phyloP scores from a whole-genome alignment of 1,140 invertebrate genomes.

The Mamestra configurata region DNA sequence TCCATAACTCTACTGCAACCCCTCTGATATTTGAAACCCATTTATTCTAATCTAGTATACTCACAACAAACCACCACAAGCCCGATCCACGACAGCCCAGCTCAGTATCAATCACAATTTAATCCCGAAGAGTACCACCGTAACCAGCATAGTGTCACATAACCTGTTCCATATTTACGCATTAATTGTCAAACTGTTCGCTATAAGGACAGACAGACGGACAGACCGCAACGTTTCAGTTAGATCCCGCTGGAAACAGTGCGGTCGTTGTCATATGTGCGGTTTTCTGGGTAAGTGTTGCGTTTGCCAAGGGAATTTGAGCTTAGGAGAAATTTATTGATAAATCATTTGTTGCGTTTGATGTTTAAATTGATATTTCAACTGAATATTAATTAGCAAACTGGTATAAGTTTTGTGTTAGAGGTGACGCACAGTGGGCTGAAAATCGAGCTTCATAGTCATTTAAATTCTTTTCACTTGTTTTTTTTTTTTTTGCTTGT shows the following conservation, averaged over 20 bases:
- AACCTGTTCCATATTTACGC: constrained; percentile 41
- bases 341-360: background rate
- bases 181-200: constrained; percentile 50
- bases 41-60: too few relatives aligned
- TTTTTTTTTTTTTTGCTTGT: too few relatives aligned
- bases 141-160: constrained; percentile 19
- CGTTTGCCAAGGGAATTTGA: constrained; percentile 6
- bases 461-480: too few relatives aligned
- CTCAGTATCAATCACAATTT: constrained; percentile 9
- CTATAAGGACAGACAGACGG: background rate
- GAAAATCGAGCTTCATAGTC: too few relatives aligned
- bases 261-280: constrained; percentile 26
- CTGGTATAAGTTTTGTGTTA: too few relatives aligned
- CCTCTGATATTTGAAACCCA: too few relatives aligned
- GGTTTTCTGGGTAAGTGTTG: background rate
- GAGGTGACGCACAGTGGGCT: too few relatives aligned
- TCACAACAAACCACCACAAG: background rate
- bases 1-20: too few relatives aligned
- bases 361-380: background rate
- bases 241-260: constrained; percentile 43
- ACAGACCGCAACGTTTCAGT: constrained; percentile 53
- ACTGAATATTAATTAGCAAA: too few relatives aligned
- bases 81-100: background rate
- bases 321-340: constrained; percentile 8
- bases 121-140: constrained; percentile 1